These are phyloP conservation scores for Cyclophora albipunctata DNA, from an alignment of 2,888 invertebrate genomes.

Conservation along the genomic window DNA sequence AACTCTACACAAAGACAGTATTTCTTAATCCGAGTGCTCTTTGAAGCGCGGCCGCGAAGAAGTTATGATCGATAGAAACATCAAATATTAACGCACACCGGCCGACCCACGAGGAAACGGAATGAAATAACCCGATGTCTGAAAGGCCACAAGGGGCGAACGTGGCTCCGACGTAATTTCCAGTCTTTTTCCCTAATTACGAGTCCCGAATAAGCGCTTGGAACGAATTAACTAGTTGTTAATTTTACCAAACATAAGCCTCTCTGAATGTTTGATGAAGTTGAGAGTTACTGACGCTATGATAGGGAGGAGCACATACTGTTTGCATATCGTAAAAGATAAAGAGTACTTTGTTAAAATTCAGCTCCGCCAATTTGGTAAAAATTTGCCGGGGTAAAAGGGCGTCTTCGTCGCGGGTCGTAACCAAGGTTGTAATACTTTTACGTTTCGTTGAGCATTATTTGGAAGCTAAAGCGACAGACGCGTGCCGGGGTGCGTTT, in stretches of 20 bases:
- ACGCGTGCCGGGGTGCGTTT: constrained; percentile 24
- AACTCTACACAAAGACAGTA: neutral
- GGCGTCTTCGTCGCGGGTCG: constrained; percentile 10
- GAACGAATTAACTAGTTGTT: too few relatives aligned
- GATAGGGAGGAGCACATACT: too few relatives aligned
- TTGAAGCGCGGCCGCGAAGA: constrained; percentile 43
- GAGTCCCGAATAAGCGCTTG: constrained; percentile 23
- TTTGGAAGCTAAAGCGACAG: constrained; percentile 25
- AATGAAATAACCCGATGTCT: constrained; percentile 59
- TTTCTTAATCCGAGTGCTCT: constrained; percentile 12
- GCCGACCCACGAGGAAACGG: constrained; percentile 53
- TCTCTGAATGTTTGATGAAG: too few relatives aligned
- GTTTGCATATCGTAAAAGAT: too few relatives aligned
- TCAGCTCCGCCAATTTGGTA: too few relatives aligned
- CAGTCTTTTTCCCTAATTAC: constrained; percentile 42
- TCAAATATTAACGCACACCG: constrained; percentile 65
- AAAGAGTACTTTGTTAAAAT: too few relatives aligned
- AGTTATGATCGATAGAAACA: constrained; percentile 71
- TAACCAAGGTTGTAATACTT: constrained; percentile 43
- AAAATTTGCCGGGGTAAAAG: constrained; percentile 2
- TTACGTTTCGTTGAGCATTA: constrained; percentile 43
- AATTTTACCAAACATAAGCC: too few relatives aligned
- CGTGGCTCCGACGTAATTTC: constrained; percentile 31
- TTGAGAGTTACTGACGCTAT: too few relatives aligned
- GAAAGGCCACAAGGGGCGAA: constrained; percentile 59